Evolutionary conservation across 2,113 vertebrate species (phyloP).

Genomic region (Gymnorhina tibicen): DNA sequence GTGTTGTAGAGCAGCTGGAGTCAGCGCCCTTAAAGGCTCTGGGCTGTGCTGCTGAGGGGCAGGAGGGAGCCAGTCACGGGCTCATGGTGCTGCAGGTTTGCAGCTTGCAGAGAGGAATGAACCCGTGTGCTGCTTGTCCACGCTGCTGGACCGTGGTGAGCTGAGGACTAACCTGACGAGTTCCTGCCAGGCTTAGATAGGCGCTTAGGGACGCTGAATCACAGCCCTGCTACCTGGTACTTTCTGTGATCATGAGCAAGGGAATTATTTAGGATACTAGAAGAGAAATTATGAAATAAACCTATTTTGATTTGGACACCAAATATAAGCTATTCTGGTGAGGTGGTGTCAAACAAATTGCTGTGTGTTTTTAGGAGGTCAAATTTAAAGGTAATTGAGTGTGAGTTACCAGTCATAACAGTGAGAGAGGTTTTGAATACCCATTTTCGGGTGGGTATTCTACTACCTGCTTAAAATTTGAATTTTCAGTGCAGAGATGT

Average conservation of each 20-base stretch:
- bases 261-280: background rate
- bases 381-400: background rate
- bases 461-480: background rate
- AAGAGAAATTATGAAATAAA: background rate
- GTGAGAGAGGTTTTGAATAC: background rate
- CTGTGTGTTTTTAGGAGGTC: background rate
- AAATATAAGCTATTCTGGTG: background rate
- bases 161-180: too few relatives aligned
- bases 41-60: background rate
- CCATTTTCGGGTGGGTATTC: background rate
- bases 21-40: background rate
- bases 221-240: background rate
- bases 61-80: rapidly evolving
- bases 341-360: background rate
- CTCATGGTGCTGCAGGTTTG: background rate
- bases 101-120: background rate
- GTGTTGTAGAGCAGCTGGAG: rapidly evolving
- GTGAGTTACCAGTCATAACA: rapidly evolving
- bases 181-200: background rate
- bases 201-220: background rate
- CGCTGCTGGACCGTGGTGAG: rapidly evolving
- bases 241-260: background rate
- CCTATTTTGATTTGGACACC: background rate
- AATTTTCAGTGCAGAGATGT: background rate
- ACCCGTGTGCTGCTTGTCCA: rapidly evolving